phyloP scores from a whole-genome alignment of 2,888 invertebrate genomes.

The Thecophora atra region DNA sequence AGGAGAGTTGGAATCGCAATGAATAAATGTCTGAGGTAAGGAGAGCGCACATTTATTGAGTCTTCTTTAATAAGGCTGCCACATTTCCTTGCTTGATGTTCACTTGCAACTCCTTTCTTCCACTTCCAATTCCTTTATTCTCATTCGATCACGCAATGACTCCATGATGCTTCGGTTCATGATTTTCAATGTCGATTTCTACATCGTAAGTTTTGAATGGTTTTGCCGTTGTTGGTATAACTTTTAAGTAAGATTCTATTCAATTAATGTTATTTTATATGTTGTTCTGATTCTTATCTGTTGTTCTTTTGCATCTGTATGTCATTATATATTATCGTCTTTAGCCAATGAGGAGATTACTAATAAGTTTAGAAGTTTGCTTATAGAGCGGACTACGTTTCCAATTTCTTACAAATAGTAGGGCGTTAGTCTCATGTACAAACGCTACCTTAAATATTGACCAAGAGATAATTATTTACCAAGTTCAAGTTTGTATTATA shows the following conservation, averaged over 20 bases:
- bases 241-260: background rate
- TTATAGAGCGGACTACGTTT: no score
- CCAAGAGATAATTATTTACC: no score
- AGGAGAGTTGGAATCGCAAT: background rate
- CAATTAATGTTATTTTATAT: background rate
- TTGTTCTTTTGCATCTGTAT: background rate
- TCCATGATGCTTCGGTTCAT: background rate
- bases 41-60: background rate
- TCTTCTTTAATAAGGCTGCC: background rate
- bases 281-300: slow-evolving; percentile 5
- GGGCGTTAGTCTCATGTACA: no score
- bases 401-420: no score
- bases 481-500: no score
- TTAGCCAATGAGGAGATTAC: no score
- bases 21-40: background rate
- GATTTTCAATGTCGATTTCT: background rate
- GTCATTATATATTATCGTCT: no score
- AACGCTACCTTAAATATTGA: no score
- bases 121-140: background rate
- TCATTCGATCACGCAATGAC: background rate
- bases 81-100: background rate
- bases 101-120: background rate
- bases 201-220: slow-evolving; percentile 1
- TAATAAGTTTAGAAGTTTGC: no score
- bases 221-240: background rate